Conservation (phyloP, 2,113 vertebrate genomes). For the Brachyistius frenatus region DNA sequence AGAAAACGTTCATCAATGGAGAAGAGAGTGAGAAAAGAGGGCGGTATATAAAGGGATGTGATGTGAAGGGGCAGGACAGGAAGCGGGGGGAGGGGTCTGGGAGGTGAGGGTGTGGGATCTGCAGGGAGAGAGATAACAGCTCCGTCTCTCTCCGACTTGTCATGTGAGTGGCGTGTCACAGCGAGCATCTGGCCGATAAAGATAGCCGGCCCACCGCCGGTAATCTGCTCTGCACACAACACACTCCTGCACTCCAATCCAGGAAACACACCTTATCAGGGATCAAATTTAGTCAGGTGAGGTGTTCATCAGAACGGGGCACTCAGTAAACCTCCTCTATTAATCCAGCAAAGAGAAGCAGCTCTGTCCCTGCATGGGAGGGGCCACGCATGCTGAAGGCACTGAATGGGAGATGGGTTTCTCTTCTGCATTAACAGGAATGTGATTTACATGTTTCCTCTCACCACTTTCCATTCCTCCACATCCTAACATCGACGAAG, state of each 20-base stretch:
- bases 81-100: neutral
- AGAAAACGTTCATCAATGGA: constrained; percentile 25
- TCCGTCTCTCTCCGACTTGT: constrained; percentile 42
- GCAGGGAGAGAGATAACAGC: constrained; percentile 68
- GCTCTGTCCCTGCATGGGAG: constrained; percentile 8
- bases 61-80: constrained; percentile 13
- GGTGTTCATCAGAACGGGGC: constrained; percentile 59
- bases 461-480: too few species aligned
- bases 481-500: too few species aligned
- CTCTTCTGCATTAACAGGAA: too few species aligned
- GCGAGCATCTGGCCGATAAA: constrained; percentile 60
- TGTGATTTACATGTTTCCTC: too few species aligned
- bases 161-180: constrained; percentile 62
- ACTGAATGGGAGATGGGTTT: neutral
- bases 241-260: constrained; percentile 23
- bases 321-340: constrained; percentile 32
- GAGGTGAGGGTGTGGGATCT: constrained; percentile 55
- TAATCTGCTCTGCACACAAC: constrained; percentile 68
- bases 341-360: constrained; percentile 45
- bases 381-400: neutral
- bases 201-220: constrained; percentile 57
- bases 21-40: neutral
- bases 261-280: constrained; percentile 60
- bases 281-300: constrained; percentile 67
- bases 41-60: neutral